Evolutionary conservation across 1,140 invertebrate species (phyloP).

Genomic region (Coelopa frigida): DNA sequence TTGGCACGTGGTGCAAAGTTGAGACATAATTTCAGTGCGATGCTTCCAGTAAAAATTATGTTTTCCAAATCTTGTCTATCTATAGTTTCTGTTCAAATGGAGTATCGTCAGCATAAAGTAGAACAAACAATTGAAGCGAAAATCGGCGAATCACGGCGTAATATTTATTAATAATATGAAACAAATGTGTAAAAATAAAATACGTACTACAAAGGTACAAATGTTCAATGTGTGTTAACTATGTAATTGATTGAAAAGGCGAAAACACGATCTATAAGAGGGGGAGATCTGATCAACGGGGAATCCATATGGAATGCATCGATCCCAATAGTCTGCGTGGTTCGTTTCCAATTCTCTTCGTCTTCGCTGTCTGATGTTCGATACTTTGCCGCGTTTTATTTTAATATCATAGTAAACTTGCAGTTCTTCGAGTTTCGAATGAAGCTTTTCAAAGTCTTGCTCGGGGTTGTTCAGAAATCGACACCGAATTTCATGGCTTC

Average conservation of each 20-base stretch:
- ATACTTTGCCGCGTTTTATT: constrained; percentile 20
- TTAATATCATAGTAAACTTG: constrained; percentile 29
- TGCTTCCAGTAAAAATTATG: constrained; percentile 18
- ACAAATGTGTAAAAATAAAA: background rate
- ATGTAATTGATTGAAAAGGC: background rate
- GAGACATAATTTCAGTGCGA: constrained; percentile 8
- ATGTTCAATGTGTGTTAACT: background rate
- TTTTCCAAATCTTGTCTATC: constrained; percentile 22
- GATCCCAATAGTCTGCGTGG: background rate
- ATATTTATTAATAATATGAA: background rate
- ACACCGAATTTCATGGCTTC: constrained; percentile 22
- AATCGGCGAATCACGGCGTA: constrained; percentile 1
- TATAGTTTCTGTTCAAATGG: constrained; percentile 15
- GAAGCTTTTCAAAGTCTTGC: constrained; percentile 23
- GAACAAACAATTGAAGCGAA: background rate
- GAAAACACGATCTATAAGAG: constrained; percentile 24
- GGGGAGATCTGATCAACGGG: constrained; percentile 23
- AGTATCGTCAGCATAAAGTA: background rate
- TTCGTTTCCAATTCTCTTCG: background rate
- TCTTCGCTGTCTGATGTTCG: constrained; percentile 4
- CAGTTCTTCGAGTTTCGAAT: constrained; percentile 25
- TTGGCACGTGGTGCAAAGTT: constrained; percentile 7
- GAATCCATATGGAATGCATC: constrained; percentile 24
- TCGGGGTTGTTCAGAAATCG: constrained; percentile 29
- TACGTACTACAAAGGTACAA: background rate